Percentiles rank a stretch among this genome's conserved stretches.
These are phyloP conservation scores for Parasteatoda tepidariorum DNA, from an alignment of 1,140 invertebrate species.

Conservation along the genomic window DNA sequence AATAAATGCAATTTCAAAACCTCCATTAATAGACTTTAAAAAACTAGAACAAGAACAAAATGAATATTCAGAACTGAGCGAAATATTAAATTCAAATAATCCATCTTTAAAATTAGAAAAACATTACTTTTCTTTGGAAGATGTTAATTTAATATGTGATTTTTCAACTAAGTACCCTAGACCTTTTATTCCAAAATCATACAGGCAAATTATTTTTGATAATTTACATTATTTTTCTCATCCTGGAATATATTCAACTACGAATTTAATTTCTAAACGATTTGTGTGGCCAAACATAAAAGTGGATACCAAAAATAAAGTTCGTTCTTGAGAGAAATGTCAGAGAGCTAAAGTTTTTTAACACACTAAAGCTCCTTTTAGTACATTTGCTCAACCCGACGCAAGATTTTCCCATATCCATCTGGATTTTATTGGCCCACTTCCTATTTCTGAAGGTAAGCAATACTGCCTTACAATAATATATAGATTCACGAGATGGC, in stretches of 20 bases:
- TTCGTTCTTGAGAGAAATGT: background rate
- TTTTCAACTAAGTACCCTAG: background rate
- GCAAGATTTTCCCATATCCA: conserved; percentile 65
- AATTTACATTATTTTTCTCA: background rate
- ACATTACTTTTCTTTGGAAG: background rate
- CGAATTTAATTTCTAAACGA: background rate
- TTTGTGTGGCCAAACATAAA: background rate
- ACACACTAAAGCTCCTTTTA: background rate
- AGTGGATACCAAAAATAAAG: background rate
- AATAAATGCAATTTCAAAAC: conserved; percentile 1
- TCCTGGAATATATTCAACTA: background rate
- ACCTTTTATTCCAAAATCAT: background rate
- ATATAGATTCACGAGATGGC: conserved; percentile 69
- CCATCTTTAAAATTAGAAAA: background rate
- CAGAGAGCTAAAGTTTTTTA: background rate
- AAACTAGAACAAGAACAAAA: background rate
- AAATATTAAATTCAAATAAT: background rate
- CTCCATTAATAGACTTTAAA: background rate
- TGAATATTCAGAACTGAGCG: background rate
- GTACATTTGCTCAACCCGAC: background rate
- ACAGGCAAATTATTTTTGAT: background rate
- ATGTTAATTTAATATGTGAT: background rate
- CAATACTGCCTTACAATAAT: conserved; percentile 69
- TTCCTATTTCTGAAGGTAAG: conserved; percentile 66
- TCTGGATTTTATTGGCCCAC: conserved; percentile 71